Evolutionary conservation across 2,797 vertebrate species (phyloP), one percentile per base, ranked within the genome.

Genomic region (Bovichtus variegatus): DNA sequence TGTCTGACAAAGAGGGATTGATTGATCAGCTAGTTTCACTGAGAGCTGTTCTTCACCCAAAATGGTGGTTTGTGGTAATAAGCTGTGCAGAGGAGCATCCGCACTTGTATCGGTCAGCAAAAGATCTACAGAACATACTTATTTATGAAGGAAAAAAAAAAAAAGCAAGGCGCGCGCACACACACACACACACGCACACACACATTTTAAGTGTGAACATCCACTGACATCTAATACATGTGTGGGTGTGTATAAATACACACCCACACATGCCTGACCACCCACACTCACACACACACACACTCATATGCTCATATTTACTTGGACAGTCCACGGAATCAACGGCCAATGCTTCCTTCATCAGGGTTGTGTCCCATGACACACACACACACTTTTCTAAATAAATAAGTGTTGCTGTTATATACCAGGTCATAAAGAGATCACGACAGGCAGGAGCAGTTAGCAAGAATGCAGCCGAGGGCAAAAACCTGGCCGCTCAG

Each of bases 321-420:
- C n/a, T n/a, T n/a, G n/a, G n/a, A n/a, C n/a, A n/a, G n/a, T n/a
- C n/a, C n/a, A n/a, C n/a, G n/a, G n/a, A n/a, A n/a, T n/a, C n/a
- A n/a, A n/a, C n/a, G n/a, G n/a, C n/a, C n/a, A n/a, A n/a, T n/a
- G n/a, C n/a, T n/a, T n/a, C n/a, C n/a, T n/a, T n/a, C n/a, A n/a
- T n/a, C n/a, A n/a, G n/a, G n/a, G n/a, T n/a, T n/a, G n/a, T n/a
- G n/a, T n/a, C 55, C 29, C 29, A 29, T 6, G 6, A 3, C n/a
- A n/a, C n/a, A n/a, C n/a, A 12, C 27, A 54, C 68, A 60, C 18
- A 9, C 16, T 34, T 67, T 27, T 71, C 44, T 67, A 78, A 79
- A 76, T 46, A 67, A 70, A 59, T 76, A 80, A 82, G 49, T 21
- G 34, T 44, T 80, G 64, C 50, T 70, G 71, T 89, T 89, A 83